Evolutionary conservation across 1,140 invertebrate species (phyloP).

Genomic region (Neelides sp.): DNA sequence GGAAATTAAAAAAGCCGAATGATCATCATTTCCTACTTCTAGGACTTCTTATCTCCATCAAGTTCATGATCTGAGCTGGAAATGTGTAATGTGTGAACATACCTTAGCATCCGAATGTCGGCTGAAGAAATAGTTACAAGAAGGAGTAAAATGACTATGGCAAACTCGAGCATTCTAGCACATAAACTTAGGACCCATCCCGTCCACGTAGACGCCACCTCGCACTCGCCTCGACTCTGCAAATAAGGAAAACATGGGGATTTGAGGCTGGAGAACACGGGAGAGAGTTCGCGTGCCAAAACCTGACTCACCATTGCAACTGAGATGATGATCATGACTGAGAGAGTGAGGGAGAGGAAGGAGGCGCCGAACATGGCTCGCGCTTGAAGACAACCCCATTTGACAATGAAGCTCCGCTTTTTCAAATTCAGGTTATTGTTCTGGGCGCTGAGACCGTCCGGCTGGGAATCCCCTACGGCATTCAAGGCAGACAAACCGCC

Average conservation of each 20-base stretch:
- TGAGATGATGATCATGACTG: constrained; percentile 31
- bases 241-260: too few species aligned
- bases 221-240: constrained; percentile 30
- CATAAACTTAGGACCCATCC: constrained; percentile 32
- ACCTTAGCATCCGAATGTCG: constrained; percentile 30
- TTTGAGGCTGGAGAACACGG: too few species aligned
- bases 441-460: neutral
- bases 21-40: too few species aligned
- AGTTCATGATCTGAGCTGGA: neutral
- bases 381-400: constrained; percentile 31
- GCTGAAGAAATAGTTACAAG: constrained; percentile 31
- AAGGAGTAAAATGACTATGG: constrained; percentile 32
- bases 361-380: constrained; percentile 31
- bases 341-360: constrained; percentile 28
- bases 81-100: constrained; percentile 1
- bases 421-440: constrained; percentile 23
- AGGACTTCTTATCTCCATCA: neutral
- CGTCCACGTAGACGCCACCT: constrained; percentile 28
- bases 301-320: constrained; percentile 30
- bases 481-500: neutral
- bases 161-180: constrained; percentile 31
- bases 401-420: constrained; percentile 26
- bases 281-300: too few species aligned
- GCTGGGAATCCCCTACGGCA: constrained; percentile 1
- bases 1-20: constrained; percentile 9